These are phyloP conservation scores for Neelides folsomi DNA, from an alignment of 2,888 invertebrate species.

Conservation along the genomic window DNA sequence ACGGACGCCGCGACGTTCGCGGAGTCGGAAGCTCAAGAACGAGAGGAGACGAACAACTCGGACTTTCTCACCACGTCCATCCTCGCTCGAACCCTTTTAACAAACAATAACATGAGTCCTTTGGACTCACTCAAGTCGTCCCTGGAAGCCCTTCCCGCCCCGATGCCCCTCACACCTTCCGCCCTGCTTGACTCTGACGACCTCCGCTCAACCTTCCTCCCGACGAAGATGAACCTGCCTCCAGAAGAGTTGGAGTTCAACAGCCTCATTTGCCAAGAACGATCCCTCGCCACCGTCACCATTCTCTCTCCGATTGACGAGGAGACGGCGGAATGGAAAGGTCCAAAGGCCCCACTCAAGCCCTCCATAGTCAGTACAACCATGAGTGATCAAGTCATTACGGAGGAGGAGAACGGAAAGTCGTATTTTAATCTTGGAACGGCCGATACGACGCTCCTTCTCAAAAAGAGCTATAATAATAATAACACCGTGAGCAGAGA, in stretches of 20 bases:
- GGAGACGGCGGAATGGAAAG: constrained; percentile 10
- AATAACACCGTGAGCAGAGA: background rate
- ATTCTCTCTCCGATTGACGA: constrained; percentile 31
- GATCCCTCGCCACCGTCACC: constrained; percentile 17
- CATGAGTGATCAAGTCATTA: constrained; percentile 21
- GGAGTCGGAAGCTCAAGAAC: constrained; percentile 6
- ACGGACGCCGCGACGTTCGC: background rate
- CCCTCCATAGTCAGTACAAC: background rate
- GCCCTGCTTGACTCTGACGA: constrained; percentile 18
- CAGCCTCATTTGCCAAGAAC: constrained; percentile 19
- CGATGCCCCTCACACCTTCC: constrained; percentile 10
- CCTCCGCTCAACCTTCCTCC: constrained; percentile 15
- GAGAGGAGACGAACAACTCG: constrained; percentile 21
- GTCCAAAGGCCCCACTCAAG: no score
- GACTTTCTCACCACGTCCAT: constrained; percentile 33
- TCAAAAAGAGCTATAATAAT: constrained; percentile 14
- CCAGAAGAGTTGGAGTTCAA: constrained; percentile 21
- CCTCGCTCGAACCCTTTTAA: constrained; percentile 31
- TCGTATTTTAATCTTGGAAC: constrained; percentile 32
- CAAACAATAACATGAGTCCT: constrained; percentile 15
- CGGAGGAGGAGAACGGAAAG: constrained; percentile 32
- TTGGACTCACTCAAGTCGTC: constrained; percentile 27
- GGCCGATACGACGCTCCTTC: constrained; percentile 26
- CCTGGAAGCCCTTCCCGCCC: constrained; percentile 26
- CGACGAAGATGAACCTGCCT: constrained; percentile 9